Evolutionary conservation across 2,797 vertebrate species (phyloP).

Genomic region (Cephalopachus bancanus): DNA sequence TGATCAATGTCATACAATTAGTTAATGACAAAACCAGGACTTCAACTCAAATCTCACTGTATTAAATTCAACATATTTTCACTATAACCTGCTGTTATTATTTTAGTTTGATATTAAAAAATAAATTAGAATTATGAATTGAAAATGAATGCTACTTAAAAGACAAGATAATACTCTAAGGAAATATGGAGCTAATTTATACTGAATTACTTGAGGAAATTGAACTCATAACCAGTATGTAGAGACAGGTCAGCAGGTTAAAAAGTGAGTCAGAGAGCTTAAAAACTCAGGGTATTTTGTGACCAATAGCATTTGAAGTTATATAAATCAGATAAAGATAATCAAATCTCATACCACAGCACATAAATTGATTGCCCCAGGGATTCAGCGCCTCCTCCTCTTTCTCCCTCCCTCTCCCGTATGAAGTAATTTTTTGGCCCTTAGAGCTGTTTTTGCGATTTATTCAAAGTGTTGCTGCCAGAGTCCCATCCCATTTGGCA

Average conservation of each 20-base stretch:
- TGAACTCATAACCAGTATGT: conserved; percentile 47
- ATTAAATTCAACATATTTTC: neutral
- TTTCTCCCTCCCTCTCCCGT: conserved; percentile 65
- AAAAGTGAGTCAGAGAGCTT: conserved; percentile 45
- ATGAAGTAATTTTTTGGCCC: conserved; percentile 85
- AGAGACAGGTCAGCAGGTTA: conserved; percentile 22
- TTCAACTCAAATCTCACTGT: neutral
- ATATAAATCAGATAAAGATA: conserved; percentile 78
- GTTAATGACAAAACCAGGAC: neutral
- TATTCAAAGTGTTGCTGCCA: conserved; percentile 76
- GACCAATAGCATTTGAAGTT: conserved; percentile 72
- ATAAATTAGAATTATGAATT: conserved; percentile 55
- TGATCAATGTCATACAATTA: neutral
- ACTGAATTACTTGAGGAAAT: conserved; percentile 62
- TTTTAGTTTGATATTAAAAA: conserved; percentile 63
- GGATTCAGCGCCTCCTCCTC: conserved; percentile 60
- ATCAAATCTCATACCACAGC: conserved; percentile 75
- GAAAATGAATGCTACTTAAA: conserved; percentile 50
- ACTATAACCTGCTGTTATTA: neutral
- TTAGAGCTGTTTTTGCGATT: conserved; percentile 77
- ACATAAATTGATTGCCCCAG: conserved; percentile 69
- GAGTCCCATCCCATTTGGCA: conserved; percentile 81
- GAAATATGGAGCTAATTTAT: conserved; percentile 34
- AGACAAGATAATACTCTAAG: conserved; percentile 38
- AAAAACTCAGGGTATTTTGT: conserved; percentile 58